Conservation (phyloP, 2,888 invertebrate species). For the Drymonia ruficornis region DNA sequence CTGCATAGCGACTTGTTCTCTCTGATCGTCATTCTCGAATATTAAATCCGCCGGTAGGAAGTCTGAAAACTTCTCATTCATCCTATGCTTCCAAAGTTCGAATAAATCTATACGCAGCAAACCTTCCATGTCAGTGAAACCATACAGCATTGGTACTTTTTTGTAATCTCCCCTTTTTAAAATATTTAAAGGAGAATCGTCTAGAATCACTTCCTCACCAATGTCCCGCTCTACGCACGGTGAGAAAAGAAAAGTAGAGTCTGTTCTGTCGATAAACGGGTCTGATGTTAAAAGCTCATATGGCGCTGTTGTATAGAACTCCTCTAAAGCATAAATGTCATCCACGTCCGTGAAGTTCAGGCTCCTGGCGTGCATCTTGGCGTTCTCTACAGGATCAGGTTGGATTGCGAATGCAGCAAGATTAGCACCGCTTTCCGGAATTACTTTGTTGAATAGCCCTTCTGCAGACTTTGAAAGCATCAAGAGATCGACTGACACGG, state of each 20-base stretch:
- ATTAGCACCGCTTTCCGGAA: constrained; percentile 51
- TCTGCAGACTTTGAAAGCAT: constrained; percentile 33
- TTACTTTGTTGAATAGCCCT: constrained; percentile 53
- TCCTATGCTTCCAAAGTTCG: constrained; percentile 7
- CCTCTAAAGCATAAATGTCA: constrained; percentile 43
- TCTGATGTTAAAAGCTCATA: constrained; percentile 8
- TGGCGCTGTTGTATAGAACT: constrained; percentile 16
- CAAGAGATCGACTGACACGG: constrained; percentile 47
- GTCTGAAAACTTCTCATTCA: constrained; percentile 38
- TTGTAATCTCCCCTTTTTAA: constrained; percentile 48
- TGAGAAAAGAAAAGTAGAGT: constrained; percentile 40
- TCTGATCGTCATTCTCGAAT: constrained; percentile 33
- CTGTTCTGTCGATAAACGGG: constrained; percentile 6
- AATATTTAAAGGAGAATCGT: constrained; percentile 49
- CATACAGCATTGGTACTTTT: constrained; percentile 54
- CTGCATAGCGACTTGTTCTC: constrained; percentile 22
- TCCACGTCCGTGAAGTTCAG: constrained; percentile 40
- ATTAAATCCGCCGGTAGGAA: constrained; percentile 38
- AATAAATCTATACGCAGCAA: constrained; percentile 16
- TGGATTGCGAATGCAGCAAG: constrained; percentile 42
- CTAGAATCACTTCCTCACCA: constrained; percentile 44
- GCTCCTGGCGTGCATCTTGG: constrained; percentile 43
- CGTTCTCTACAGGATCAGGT: constrained; percentile 47
- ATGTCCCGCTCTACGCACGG: constrained; percentile 43
- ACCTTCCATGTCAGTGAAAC: constrained; percentile 55